Percentiles rank a stretch among this genome's conserved stretches.
Evolutionary conservation across 1,140 invertebrate genomes (phyloP).

Genomic region (Stegodyphus mimosarum): DNA sequence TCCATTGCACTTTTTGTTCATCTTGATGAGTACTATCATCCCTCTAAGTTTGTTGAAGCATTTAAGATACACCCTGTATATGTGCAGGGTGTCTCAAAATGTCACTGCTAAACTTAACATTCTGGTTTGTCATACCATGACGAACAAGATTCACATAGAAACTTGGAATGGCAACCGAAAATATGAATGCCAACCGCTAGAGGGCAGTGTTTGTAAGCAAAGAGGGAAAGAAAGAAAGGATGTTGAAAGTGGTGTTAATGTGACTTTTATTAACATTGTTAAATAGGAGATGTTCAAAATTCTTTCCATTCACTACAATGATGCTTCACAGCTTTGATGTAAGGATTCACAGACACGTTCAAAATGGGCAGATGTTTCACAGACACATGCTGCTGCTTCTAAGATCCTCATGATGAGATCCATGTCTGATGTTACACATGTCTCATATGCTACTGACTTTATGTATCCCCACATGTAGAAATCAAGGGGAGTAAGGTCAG

Average conservation of each 20-base stretch:
- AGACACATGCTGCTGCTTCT: not conserved
- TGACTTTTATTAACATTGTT: not conserved
- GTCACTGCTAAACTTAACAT: not conserved
- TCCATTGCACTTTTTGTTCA: too few species aligned
- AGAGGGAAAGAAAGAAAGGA: slow-evolving; percentile 2
- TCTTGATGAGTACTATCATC: too few species aligned
- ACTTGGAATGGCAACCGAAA: too few species aligned
- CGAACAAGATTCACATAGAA: not conserved
- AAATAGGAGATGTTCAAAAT: slow-evolving; percentile 1
- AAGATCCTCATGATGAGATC: not conserved
- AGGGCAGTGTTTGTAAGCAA: not conserved
- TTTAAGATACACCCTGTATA: too few species aligned
- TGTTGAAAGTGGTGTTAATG: not conserved
- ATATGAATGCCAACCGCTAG: too few species aligned
- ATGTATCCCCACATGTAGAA: not conserved
- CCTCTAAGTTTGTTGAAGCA: too few species aligned
- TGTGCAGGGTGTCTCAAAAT: not conserved
- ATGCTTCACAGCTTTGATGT: slow-evolving; percentile 1
- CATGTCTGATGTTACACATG: not conserved
- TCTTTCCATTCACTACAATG: not conserved
- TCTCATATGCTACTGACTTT: not conserved
- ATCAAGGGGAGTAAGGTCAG: not conserved
- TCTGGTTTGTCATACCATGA: not conserved
- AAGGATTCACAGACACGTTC: slow-evolving; percentile 2
- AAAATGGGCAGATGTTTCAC: not conserved